Percentiles rank a stretch among this genome's conserved stretches.
Conservation (phyloP, 2,888 invertebrate species). For the Spisula subtruncata region DNA sequence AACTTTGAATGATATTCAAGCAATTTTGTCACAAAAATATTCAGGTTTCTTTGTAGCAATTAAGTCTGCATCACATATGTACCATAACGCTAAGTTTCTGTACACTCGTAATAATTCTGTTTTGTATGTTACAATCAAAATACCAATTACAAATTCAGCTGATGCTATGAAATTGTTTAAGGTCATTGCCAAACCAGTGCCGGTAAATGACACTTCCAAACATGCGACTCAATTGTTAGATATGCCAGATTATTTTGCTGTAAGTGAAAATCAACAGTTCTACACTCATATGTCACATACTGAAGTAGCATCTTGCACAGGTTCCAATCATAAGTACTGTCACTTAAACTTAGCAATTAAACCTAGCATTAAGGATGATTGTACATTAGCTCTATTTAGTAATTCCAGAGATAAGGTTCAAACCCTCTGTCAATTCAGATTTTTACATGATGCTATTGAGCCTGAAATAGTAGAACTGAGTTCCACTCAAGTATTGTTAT, state of each 20-base stretch:
- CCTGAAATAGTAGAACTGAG: conserved; percentile 47
- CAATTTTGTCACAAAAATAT: conserved; percentile 42
- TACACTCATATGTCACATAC: conserved; percentile 16
- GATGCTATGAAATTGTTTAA: conserved; percentile 55
- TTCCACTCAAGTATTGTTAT: conserved; percentile 37
- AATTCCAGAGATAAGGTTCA: conserved; percentile 45
- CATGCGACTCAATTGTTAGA: conserved; percentile 68
- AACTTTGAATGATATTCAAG: conserved; percentile 38
- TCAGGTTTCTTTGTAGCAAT: conserved; percentile 43
- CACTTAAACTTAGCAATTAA: conserved; percentile 26
- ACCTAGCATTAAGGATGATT: conserved; percentile 32
- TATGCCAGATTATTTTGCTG: conserved; percentile 55
- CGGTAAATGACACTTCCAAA: conserved; percentile 59
- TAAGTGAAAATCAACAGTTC: conserved; percentile 42
- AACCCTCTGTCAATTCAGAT: conserved; percentile 47
- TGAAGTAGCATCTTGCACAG: background rate
- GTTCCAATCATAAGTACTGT: conserved; percentile 14
- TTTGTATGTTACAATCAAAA: conserved; percentile 49
- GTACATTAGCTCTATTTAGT: conserved; percentile 42
- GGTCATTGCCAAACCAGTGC: conserved; percentile 60
- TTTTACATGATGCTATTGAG: conserved; percentile 37
- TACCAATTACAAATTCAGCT: conserved; percentile 55
- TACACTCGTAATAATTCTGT: conserved; percentile 45
- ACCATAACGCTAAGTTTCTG: conserved; percentile 42
- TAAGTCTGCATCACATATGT: conserved; percentile 11